phyloP scores from a whole-genome alignment of 2,113 vertebrate genomes.

The Tenrec ecaudatus region DNA sequence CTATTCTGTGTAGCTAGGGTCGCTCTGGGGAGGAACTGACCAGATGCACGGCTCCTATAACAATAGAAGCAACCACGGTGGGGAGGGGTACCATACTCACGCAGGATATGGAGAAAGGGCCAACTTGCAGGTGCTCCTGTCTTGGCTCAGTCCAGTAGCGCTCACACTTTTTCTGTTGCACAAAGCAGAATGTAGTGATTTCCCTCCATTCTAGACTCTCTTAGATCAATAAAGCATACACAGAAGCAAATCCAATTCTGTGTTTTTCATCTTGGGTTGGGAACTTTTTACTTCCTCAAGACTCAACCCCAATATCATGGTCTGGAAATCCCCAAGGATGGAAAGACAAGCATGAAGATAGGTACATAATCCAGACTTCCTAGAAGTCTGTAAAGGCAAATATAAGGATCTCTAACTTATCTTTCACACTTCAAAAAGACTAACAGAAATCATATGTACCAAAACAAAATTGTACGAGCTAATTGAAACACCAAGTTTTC shows the following conservation, averaged over 20 bases:
- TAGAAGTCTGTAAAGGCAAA: slow-evolving; percentile 35
- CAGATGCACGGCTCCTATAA: too few species aligned
- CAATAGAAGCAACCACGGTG: too few species aligned
- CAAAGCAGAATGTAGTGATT: slow-evolving; percentile 76
- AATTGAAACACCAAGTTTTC: background rate
- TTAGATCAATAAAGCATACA: background rate
- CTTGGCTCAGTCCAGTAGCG: slow-evolving; percentile 92
- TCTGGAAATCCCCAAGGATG: slow-evolving; percentile 6
- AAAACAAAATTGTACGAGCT: background rate
- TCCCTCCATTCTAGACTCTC: background rate
- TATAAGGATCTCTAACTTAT: background rate
- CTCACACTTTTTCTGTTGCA: slow-evolving; percentile 96
- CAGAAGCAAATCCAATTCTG: slow-evolving; percentile 38
- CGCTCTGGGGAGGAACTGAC: too few species aligned
- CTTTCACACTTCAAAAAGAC: slow-evolving; percentile 37
- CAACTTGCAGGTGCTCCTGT: slow-evolving; percentile 84
- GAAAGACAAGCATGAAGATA: slow-evolving; percentile 19
- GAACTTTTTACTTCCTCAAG: background rate
- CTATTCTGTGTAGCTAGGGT: too few species aligned
- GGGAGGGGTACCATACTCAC: slow-evolving; percentile 88
- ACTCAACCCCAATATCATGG: background rate
- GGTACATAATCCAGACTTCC: background rate
- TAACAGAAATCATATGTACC: background rate
- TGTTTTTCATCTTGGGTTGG: background rate
- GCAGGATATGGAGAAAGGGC: slow-evolving; percentile 91